Conservation (phyloP, 2,888 invertebrate species). For the Rhabditophanes sp. region DNA sequence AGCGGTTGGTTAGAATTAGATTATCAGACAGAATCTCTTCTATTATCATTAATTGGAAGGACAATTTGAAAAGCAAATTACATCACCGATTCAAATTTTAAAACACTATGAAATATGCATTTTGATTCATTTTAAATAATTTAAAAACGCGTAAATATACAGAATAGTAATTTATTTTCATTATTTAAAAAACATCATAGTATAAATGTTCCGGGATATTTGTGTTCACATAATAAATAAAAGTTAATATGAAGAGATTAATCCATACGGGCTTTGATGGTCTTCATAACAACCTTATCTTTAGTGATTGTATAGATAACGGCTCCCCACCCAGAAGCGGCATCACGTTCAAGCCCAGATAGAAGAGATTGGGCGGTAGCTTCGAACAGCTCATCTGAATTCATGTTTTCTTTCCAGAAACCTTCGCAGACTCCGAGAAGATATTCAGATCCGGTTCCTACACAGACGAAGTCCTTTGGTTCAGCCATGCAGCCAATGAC, state of each 20-base stretch:
- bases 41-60: too few species aligned
- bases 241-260: conserved; percentile 10
- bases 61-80: too few species aligned
- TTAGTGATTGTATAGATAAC: conserved; percentile 57
- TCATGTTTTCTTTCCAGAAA: conserved; percentile 45
- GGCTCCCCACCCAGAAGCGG: conserved; percentile 94
- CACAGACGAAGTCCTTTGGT: conserved; percentile 86
- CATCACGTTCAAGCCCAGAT: conserved; percentile 89
- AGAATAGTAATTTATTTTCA: neutral
- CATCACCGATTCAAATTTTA: too few species aligned
- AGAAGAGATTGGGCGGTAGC: conserved; percentile 80
- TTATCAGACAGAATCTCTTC: too few species aligned
- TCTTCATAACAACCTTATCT: conserved; percentile 38
- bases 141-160: neutral
- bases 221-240: neutral
- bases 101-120: neutral
- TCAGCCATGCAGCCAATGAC: conserved; percentile 57
- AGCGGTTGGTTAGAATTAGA: too few species aligned
- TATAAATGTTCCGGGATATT: too few species aligned
- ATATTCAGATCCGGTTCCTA: conserved; percentile 65
- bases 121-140: neutral
- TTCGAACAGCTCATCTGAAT: conserved; percentile 82
- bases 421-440: conserved; percentile 71
- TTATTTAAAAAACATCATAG: neutral
- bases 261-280: conserved; percentile 39